Evolutionary conservation across 2,888 invertebrate species (phyloP).

Genomic region (Thera britannica): DNA sequence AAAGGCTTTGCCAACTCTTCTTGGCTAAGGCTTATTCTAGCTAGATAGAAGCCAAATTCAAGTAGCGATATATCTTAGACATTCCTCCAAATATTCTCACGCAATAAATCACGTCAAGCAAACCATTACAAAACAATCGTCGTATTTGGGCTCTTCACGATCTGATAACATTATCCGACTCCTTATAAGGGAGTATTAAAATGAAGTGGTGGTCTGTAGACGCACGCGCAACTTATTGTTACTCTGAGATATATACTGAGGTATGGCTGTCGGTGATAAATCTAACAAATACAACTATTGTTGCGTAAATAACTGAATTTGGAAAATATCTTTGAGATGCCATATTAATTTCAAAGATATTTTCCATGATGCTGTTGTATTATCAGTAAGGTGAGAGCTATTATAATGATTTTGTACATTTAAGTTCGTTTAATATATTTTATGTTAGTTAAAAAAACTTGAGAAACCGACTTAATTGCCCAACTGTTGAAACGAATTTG

Average conservation of each 20-base stretch:
- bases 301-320: neutral
- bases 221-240: conserved; percentile 18
- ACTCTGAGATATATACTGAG: conserved; percentile 17
- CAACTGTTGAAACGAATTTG: too few relatives aligned
- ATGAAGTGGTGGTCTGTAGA: conserved; percentile 9
- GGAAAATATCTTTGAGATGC: neutral
- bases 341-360: neutral
- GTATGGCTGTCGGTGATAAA: conserved; percentile 16
- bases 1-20: too few relatives aligned
- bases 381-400: too few relatives aligned
- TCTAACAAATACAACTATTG: conserved; percentile 5
- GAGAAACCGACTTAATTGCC: too few relatives aligned
- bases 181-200: conserved; percentile 24
- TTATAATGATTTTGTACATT: too few relatives aligned
- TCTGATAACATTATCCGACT: conserved; percentile 24
- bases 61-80: neutral
- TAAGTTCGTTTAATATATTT: too few relatives aligned
- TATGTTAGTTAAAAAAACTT: too few relatives aligned
- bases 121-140: conserved; percentile 15
- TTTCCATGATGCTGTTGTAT: neutral
- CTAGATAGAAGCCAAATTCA: too few relatives aligned
- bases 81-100: conserved; percentile 16
- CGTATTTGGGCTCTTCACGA: conserved; percentile 14
- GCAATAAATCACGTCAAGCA: conserved; percentile 9
- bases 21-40: too few relatives aligned